Percentiles rank a stretch among this genome's conserved stretches.
These are phyloP conservation scores for Sinocyclocheilus anshuiensis DNA, from an alignment of 2,113 vertebrate species.

Conservation along the genomic window DNA sequence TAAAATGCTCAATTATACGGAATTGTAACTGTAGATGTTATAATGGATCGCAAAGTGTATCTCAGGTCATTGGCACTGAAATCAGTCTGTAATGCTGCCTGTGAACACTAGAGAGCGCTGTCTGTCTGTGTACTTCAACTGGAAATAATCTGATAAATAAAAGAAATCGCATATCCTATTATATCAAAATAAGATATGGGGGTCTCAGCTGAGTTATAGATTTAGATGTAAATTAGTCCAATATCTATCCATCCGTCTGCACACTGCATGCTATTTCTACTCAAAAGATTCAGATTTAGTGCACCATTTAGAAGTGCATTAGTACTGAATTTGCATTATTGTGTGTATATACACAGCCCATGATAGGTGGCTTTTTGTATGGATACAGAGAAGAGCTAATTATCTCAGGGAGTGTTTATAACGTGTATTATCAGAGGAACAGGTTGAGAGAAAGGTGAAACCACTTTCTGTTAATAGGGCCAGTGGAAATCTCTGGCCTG, in stretches of 20 bases:
- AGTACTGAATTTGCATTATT: background rate
- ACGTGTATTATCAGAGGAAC: constrained; percentile 33
- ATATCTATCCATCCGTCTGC: background rate
- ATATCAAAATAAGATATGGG: background rate
- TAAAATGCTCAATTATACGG: background rate
- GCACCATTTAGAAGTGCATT: background rate
- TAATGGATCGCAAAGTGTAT: background rate
- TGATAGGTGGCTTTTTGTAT: background rate
- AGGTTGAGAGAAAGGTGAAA: constrained; percentile 62
- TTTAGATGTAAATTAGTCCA: background rate
- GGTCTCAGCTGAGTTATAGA: background rate
- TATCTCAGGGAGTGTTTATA: background rate
- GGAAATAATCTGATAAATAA: background rate
- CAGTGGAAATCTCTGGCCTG: constrained; percentile 71
- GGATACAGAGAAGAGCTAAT: background rate
- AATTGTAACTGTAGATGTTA: background rate
- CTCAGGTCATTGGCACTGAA: background rate
- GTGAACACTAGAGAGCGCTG: constrained; percentile 10
- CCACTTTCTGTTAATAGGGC: constrained; percentile 69
- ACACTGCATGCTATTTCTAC: background rate
- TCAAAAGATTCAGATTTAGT: background rate
- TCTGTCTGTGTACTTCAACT: background rate
- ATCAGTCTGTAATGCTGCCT: background rate
- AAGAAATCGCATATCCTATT: background rate
- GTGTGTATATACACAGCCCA: background rate